These are phyloP conservation scores for Scartelaos histophorus DNA, from an alignment of 2,113 vertebrate species.

Conservation along the genomic window DNA sequence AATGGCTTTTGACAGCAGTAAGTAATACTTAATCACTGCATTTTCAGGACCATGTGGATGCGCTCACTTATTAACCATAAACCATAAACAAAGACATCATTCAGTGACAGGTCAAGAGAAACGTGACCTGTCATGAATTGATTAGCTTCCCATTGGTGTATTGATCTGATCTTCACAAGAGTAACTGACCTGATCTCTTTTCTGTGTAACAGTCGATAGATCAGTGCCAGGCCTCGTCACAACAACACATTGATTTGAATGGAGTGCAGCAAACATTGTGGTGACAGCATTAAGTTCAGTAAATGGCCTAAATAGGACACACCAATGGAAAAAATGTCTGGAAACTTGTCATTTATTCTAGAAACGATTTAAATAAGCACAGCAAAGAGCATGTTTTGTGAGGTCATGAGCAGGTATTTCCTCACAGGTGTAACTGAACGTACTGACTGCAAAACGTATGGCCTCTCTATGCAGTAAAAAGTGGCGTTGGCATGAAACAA, in stretches of 20 bases:
- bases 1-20: too few species aligned
- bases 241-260: conserved; percentile 40
- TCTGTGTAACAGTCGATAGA: conserved; percentile 3
- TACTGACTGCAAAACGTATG: background rate
- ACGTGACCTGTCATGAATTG: background rate
- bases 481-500: background rate
- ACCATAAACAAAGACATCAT: background rate
- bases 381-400: background rate
- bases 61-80: too few species aligned
- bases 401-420: background rate
- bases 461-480: background rate
- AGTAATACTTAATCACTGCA: too few species aligned
- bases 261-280: conserved; percentile 15
- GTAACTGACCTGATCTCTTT: conserved; percentile 15
- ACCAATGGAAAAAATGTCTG: conserved; percentile 42
- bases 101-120: background rate
- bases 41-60: too few species aligned
- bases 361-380: background rate
- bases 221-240: conserved; percentile 7
- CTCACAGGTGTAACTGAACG: background rate
- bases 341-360: conserved; percentile 19
- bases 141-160: background rate
- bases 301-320: conserved; percentile 13
- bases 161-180: background rate
- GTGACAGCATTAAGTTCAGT: conserved; percentile 12